phyloP scores from a whole-genome alignment of 2,888 invertebrate genomes.

The Noctua janthe region DNA sequence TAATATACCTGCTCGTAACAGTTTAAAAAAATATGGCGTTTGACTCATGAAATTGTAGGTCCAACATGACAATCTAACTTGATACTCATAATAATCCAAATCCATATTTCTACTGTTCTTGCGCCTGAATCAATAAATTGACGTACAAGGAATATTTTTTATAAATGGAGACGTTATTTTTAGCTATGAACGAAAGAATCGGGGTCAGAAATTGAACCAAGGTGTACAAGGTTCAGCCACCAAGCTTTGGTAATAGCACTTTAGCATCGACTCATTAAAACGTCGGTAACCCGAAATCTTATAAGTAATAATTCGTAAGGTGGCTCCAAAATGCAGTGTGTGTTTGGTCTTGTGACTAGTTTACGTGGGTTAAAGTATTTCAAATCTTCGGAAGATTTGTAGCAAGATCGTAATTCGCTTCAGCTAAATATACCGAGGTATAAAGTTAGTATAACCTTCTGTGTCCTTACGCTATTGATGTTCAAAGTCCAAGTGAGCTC shows the following conservation, averaged over 20 bases:
- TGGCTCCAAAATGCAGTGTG: background rate
- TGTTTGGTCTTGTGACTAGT: background rate
- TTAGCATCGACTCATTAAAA: background rate
- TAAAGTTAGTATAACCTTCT: slow-evolving; percentile 39
- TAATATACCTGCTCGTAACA: background rate
- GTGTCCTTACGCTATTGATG: slow-evolving; percentile 44
- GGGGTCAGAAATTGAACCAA: background rate
- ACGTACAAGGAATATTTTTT: background rate
- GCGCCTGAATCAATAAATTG: background rate
- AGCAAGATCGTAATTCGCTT: slow-evolving; percentile 15
- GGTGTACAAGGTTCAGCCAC: background rate
- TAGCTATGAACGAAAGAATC: background rate
- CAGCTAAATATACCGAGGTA: slow-evolving; percentile 37
- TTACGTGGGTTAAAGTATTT: slow-evolving; percentile 13
- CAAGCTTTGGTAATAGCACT: background rate
- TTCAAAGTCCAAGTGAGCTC: slow-evolving; percentile 46
- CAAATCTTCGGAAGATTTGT: background rate
- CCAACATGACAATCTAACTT: background rate
- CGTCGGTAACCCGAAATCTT: background rate
- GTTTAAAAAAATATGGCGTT: background rate
- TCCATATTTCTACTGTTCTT: background rate
- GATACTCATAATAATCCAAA: background rate
- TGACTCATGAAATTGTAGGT: background rate
- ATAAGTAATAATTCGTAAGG: background rate
- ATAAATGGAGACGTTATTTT: background rate